These are phyloP conservation scores for Chloroceryle amazona DNA, from an alignment of 2,797 vertebrate species.

Conservation along the genomic window DNA sequence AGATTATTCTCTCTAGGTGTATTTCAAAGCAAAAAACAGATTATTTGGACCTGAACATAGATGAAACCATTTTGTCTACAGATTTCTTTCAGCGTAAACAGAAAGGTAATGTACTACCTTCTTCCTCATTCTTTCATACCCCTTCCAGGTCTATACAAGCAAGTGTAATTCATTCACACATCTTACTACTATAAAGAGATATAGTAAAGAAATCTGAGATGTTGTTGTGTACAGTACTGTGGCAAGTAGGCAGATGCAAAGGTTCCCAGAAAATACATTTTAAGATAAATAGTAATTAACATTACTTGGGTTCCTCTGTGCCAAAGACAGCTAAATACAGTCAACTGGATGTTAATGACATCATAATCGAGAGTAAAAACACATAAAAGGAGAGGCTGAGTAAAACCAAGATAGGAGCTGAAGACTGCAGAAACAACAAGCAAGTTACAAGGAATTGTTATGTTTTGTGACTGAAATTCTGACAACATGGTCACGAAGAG, in stretches of 20 bases:
- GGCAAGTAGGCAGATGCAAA: not conserved
- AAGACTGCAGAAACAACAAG: not conserved
- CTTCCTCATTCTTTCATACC: not conserved
- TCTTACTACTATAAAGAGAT: not conserved
- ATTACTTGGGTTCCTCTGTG: not conserved
- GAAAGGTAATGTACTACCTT: not conserved
- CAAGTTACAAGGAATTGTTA: not conserved
- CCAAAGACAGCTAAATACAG: not conserved
- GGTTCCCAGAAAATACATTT: not conserved
- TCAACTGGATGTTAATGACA: not conserved
- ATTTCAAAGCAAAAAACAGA: not conserved
- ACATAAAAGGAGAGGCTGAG: not conserved
- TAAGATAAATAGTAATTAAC: not conserved
- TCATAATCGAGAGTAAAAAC: not conserved
- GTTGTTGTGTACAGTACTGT: not conserved
- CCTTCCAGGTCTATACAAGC: not conserved
- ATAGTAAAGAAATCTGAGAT: not conserved
- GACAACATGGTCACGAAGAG: not conserved
- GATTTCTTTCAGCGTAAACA: not conserved
- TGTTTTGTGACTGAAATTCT: not conserved
- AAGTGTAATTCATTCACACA: not conserved
- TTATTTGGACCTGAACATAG: not conserved
- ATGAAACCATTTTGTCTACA: not conserved
- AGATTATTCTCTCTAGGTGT: not conserved
- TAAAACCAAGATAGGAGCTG: not conserved